Base-by-base conservation (phyloP, 1,140 invertebrate genomes). In the Berghia stephanieae region DNA sequence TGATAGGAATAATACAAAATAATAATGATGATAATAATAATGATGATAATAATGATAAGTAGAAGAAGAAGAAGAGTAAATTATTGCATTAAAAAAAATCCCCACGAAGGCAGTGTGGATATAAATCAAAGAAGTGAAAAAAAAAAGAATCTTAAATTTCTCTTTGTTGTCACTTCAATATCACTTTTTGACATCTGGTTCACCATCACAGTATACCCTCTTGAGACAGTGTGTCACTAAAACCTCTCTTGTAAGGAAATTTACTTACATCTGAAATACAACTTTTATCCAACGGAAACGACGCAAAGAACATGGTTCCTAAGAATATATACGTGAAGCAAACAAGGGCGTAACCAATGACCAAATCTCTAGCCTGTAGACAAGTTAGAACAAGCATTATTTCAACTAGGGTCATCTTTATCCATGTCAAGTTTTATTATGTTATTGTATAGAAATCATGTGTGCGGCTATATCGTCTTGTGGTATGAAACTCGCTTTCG, bases 251-350 rank as follows among this genome's bases (percentile, higher is more conserved):
- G 8, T n/a, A 44, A 44, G 16, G 44, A 60, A 24, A 60, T 43
- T 40, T 73, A 93, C 95, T 95, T 92, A 98, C 96, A 91, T 97
- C 96, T 91, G 94, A 92, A 78, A 98, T 96, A 84, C 96, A 98
- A 21, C 90, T 90, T 90, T 98, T 97, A 13, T 91, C 90, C 18
- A 96, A 87, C 2, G 96, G 96, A 86, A 97, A 98, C 70, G 93
- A 92, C 4, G 95, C 85, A 88, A 94, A 98, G 89, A 98, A 96
- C 0, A 93, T 87, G 8, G 93, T 90, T 24, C 95, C 96, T 73
- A 98, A 93, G 57, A 94, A 89, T 13, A 95, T 90, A 86, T 98
- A 98, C 0, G 96, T 98, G 3, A 93, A 67, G 0, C 93, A 94
- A 3, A 97, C 95, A 60, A 97, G 90, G 34, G 93, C 79, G 85